Conservation (phyloP, 2,888 invertebrate genomes). For the Lycophotia porphyrea region DNA sequence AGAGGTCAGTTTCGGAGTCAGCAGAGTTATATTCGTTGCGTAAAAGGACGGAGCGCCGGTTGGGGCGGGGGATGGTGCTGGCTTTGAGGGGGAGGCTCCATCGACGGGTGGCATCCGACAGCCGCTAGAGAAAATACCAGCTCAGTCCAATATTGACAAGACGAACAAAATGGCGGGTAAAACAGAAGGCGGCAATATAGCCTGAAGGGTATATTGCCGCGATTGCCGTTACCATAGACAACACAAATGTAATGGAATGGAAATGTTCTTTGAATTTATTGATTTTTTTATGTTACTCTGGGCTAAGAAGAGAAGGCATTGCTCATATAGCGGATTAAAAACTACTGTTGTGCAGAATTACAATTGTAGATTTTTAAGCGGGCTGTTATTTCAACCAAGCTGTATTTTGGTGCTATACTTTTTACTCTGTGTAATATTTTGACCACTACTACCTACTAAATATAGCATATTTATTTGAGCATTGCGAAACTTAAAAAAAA, state of each 20-base stretch:
- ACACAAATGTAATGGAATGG: constrained; percentile 53
- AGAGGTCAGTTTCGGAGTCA: constrained; percentile 94
- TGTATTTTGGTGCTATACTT: not conserved
- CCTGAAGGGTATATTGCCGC: constrained; percentile 21
- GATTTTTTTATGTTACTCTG: constrained; percentile 11
- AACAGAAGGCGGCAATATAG: constrained; percentile 2
- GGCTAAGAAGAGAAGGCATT: constrained; percentile 15
- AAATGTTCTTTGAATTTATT: constrained; percentile 13
- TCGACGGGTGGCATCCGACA: constrained; percentile 83
- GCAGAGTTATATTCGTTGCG: constrained; percentile 82
- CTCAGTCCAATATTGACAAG: constrained; percentile 82
- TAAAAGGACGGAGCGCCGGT: constrained; percentile 75
- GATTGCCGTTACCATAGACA: constrained; percentile 30
- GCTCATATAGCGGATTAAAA: not conserved
- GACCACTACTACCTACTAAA: not conserved
- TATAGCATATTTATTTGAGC: constrained; percentile 20
- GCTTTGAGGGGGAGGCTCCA: constrained; percentile 87
- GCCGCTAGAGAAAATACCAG: constrained; percentile 81
- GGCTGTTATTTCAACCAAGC: not conserved
- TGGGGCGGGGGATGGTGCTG: constrained; percentile 77
- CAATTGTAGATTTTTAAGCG: not conserved
- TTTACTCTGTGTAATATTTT: constrained; percentile 15
- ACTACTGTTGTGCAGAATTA: not conserved
- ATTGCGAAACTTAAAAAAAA: constrained; percentile 6
- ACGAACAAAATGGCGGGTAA: constrained; percentile 51